Evolutionary conservation across 2,113 vertebrate genomes (phyloP), one percentile per base, ranked within the genome.

Genomic region (Climacteris rufus): DNA sequence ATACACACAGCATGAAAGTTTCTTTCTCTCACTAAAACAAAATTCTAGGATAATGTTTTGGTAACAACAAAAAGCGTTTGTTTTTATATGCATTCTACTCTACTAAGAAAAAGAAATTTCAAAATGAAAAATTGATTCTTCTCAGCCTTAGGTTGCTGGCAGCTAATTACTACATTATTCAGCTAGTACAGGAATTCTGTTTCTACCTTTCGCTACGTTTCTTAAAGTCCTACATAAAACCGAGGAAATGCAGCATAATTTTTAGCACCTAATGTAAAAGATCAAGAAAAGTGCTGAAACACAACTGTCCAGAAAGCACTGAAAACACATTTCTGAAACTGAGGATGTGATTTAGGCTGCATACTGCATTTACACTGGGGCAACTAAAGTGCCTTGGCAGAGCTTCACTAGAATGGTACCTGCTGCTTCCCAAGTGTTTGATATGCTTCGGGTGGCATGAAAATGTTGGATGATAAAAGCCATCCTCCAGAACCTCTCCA

Each of bases 371-470:
- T 66, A 45, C 47, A 31, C 30, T 63, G 21, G 6, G 6, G 4
- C 60, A 79, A 19, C n/a, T 53, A 14, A 45, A 30, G 42, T 11
- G 21, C 50, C 61, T 87, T 0, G 0, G 37, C 6, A 6, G 44
- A 66, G 45, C 57, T 72, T 25, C n/a, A 9, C 23, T 23, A 6
- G 65, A 50, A 37, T 0, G 1, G 25, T 47, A 57, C 61, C 31
- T 79, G 59, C 23, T 87, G 65, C 39, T 81, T 31, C 56, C 37
- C 0, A 2, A 49, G n/a, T 71, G 37, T 52, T 80, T 81, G 39
- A 33, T 2, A 4, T 5, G 3, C 53, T 85, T n/a, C 0, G 0
- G 27, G 8, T 72, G 50, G 20, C 0, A 1, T 35, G 37, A 82
- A 45, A 91, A 33, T 72, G 83, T 1, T 9, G 8, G 31, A 61